A percentile compares a stretch with the other conserved stretches of the same genome.
phyloP scores from a whole-genome alignment of 1,140 invertebrate genomes.

The Dysdera silvatica region DNA sequence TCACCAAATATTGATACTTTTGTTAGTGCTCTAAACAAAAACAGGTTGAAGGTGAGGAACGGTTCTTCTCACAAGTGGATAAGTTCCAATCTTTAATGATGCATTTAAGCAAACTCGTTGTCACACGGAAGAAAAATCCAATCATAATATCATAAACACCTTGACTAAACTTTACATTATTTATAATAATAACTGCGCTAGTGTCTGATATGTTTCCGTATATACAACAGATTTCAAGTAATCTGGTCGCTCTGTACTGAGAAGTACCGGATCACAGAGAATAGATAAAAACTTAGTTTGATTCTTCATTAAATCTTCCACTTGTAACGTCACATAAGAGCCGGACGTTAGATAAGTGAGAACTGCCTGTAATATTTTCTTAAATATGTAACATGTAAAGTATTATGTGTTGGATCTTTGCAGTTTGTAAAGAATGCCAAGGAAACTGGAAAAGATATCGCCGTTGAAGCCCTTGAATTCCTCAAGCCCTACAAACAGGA shows the following conservation, averaged over 20 bases:
- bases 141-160: too few relatives aligned
- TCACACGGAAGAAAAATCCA: too few relatives aligned
- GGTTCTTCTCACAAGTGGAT: too few relatives aligned
- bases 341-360: background rate
- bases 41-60: too few relatives aligned
- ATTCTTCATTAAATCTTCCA: background rate
- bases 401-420: background rate
- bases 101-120: too few relatives aligned
- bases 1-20: too few relatives aligned
- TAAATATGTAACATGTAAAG: background rate
- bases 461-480: conserved; percentile 19
- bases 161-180: too few relatives aligned
- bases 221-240: too few relatives aligned
- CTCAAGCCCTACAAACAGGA: conserved; percentile 24
- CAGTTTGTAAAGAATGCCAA: conserved; percentile 17
- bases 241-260: background rate
- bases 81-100: too few relatives aligned
- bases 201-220: too few relatives aligned
- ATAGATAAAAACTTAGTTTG: background rate
- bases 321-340: background rate
- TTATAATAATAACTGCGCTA: too few relatives aligned
- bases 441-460: conserved; percentile 13
- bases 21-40: too few relatives aligned
- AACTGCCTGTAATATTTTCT: background rate
- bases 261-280: background rate